A percentile compares a stretch with the other conserved stretches of the same genome.
Evolutionary conservation across 2,888 invertebrate genomes (phyloP).

Genomic region (Altica lythri): DNA sequence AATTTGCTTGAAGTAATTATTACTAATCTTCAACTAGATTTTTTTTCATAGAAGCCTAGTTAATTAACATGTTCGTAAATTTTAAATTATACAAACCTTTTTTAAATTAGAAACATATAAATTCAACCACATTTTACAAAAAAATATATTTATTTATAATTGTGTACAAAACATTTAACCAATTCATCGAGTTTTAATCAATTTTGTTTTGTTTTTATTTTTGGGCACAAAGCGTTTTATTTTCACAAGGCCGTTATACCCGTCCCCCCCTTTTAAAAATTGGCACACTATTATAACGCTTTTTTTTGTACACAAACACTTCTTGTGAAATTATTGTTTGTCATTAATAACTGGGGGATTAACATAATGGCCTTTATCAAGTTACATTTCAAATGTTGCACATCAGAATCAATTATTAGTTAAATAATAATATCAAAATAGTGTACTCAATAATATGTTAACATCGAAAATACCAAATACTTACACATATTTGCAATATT

Average conservation of each 20-base stretch:
- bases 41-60: constrained; percentile 33
- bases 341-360: not conserved
- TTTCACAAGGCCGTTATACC: constrained; percentile 14
- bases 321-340: constrained; percentile 8
- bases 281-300: constrained; percentile 11
- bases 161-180: constrained; percentile 23
- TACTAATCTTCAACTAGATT: constrained; percentile 35
- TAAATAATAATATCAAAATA: not conserved
- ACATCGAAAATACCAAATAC: constrained; percentile 22
- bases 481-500: too few species aligned
- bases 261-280: constrained; percentile 7
- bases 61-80: constrained; percentile 21
- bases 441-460: constrained; percentile 14
- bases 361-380: constrained; percentile 14
- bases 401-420: constrained; percentile 26
- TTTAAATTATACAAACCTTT: constrained; percentile 17
- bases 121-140: constrained; percentile 26
- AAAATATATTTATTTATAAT: too few species aligned
- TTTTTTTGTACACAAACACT: too few species aligned
- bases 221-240: constrained; percentile 15
- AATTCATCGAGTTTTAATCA: constrained; percentile 20
- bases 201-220: constrained; percentile 8
- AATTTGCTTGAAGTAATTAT: constrained; percentile 37
- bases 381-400: constrained; percentile 18
- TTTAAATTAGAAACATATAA: constrained; percentile 27